Evolutionary conservation across 2,888 invertebrate species (phyloP).

Genomic region (Pristionchus exspectatus): DNA sequence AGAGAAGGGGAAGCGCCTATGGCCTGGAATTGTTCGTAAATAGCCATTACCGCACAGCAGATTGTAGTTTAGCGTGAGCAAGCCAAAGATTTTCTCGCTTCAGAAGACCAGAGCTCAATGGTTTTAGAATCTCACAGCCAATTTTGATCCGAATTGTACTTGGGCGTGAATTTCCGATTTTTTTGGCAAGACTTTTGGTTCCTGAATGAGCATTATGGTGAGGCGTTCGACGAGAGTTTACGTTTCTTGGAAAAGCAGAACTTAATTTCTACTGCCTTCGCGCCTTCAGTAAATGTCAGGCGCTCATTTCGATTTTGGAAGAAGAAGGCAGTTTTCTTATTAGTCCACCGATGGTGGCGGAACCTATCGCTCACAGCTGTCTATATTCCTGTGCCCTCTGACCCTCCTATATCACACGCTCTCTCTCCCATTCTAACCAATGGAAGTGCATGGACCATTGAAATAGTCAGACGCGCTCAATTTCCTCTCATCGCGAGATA

Average conservation of each 20-base stretch:
- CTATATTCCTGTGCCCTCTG: background rate
- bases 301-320: too few relatives aligned
- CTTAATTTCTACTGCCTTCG: too few relatives aligned
- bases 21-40: background rate
- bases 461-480: background rate
- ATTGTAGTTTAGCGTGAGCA: background rate
- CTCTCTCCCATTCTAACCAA: background rate
- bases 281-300: too few relatives aligned
- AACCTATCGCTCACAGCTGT: slow-evolving; percentile 9
- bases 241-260: too few relatives aligned
- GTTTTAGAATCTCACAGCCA: background rate
- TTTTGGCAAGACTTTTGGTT: too few relatives aligned
- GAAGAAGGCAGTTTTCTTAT: background rate
- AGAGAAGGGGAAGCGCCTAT: background rate
- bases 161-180: too few relatives aligned
- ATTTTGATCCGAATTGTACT: background rate
- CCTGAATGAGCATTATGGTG: too few relatives aligned
- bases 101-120: background rate
- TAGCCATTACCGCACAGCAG: background rate
- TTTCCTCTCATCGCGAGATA: slow-evolving; percentile 1
- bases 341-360: background rate
- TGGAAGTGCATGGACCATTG: background rate
- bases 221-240: too few relatives aligned
- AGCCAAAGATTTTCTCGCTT: background rate
- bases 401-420: background rate